Evolutionary conservation across 1,140 invertebrate species (phyloP), one percentile per base, ranked within the genome.

Genomic region (Pogonomyrmex californicus): DNA sequence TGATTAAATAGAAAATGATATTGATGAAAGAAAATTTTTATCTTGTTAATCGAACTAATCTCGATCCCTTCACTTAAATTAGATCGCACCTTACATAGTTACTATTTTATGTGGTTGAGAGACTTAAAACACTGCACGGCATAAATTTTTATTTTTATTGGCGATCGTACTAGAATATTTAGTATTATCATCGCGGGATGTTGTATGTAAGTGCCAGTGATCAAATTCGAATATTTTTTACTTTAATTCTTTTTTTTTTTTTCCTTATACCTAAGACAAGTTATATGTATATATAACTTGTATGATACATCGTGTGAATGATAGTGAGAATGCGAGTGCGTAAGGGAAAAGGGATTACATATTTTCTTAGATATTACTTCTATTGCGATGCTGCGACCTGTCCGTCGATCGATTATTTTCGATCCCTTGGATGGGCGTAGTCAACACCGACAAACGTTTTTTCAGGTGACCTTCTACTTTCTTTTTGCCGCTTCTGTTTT

Each of bases 1-100:
- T 90, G 91, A 94, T 94, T 94, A 94, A 94, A 94, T 93, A 93
- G 92, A 93, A 92, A 93, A 93, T 93, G 88, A 89, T 92, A 93
- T 93, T 91, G 87, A 92, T 92, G 90, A 88, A 68, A 76, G 56
- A 76, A 68, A 47, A 83, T 12, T 73, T 38, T 6, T 7, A 81
- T 90, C 58, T 93, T 92, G 51, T 93, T 81, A 91, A 91, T 93
- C 87, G 10, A 81, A 90, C 41, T 66, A 68, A 77, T 92, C 62
- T 90, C 68, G 87, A 82, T 78, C 86, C 90, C 81, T 86, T 75
- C 73, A 70, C 47, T 89, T 79, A 87, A 44, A 65, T 86, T 86
- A 89, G 58, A 62, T 77, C 60, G 62, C 36, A 62, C 23, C 44
- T 71, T 85, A 70, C n/a, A n/a, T 77, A 66, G 4, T 54, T 83